Evolutionary conservation across 2,888 invertebrate species (phyloP).

Genomic region (Zeuzera pyrina): DNA sequence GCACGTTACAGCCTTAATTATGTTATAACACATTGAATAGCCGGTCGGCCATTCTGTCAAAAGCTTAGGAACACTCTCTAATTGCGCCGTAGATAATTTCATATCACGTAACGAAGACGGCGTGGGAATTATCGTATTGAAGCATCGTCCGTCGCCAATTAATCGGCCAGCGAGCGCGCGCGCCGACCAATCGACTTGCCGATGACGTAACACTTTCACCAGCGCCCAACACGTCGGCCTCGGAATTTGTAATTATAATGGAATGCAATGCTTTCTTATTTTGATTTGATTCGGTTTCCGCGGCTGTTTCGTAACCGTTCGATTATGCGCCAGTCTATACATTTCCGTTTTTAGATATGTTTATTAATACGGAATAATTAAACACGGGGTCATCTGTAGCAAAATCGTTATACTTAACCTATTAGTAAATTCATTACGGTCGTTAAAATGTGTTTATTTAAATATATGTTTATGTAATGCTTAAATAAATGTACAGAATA

Average conservation of each 20-base stretch:
- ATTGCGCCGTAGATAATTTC: conserved; percentile 16
- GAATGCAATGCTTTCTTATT: conserved; percentile 64
- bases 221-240: conserved; percentile 30
- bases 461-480: no score
- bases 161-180: not conserved
- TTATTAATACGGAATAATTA: no score
- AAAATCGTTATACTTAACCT: no score
- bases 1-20: no score
- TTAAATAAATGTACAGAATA: no score
- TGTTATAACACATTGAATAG: no score
- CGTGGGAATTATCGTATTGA: conserved; percentile 13
- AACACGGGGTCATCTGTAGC: no score
- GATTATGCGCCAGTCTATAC: conserved; percentile 27
- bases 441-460: no score
- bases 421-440: no score
- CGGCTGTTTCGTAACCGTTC: conserved; percentile 35
- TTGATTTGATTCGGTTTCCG: conserved; percentile 50
- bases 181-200: conserved; percentile 13
- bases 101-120: conserved; percentile 15
- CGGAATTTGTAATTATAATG: conserved; percentile 58
- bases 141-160: no score
- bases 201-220: conserved; percentile 63
- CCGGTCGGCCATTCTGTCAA: conserved; percentile 17
- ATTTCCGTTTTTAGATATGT: conserved; percentile 45
- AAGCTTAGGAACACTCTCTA: conserved; percentile 12